Evolutionary conservation across 2,888 invertebrate species (phyloP), one percentile per base, ranked within the genome.

Genomic region (Acleris holmiana): DNA sequence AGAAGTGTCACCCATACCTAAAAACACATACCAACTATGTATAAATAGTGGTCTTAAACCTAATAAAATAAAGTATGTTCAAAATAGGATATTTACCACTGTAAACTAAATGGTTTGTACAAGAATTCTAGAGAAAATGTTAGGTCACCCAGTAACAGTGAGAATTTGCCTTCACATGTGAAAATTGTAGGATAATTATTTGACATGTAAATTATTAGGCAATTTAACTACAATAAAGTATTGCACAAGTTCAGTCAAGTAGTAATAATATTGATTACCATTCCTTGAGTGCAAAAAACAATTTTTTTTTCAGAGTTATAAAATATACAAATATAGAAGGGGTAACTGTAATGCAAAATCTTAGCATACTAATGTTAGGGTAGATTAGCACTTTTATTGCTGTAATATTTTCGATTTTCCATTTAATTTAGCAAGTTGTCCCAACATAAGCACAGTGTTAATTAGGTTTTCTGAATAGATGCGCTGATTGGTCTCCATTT

Each of bases 391-490:
- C 40, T n/a, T 23, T 59, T 25, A 51, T 61, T 65, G 62, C 23
- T 56, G 59, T 57, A 62, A 53, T 56, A 92, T 84, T 79, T 90
- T 91, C 35, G 88, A 88, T 83, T 91, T 92, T 10, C 85, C 90
- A 76, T 86, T 88, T 29, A 92, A 75, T 77, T 86, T 84, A 8
- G 85, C 85, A 15, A 92, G 80, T 74, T 92, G 92, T 46, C 92
- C 92, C 21, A 92, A 71, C 92, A 92, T 92, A 4, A 92, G 82
- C 3, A 90, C 91, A 61, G 92, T 91, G 66, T 92, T 91, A n/a
- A 92, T 91, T 74, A 92, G 79, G 72, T 92, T 92, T 73, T 92
- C 92, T 15, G 92, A 90, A 74, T 91, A 92, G 70, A 92, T 92
- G 60, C 92, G 86, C 67, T 92, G 92, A 70, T 91, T 90, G 6